phyloP scores from a whole-genome alignment of 1,140 invertebrate genomes.

The Danaus plexippus region DNA sequence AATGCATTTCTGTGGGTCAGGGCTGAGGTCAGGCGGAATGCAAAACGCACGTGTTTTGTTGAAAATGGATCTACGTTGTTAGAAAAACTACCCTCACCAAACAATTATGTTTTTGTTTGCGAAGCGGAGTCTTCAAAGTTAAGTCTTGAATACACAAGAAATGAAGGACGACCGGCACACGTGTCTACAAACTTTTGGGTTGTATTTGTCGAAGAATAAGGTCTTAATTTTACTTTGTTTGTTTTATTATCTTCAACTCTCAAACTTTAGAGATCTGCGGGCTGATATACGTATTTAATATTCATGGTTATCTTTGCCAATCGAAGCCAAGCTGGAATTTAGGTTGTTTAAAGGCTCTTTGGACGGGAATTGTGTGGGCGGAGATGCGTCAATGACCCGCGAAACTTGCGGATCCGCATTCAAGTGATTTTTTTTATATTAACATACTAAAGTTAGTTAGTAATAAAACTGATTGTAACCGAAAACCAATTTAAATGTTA shows the following conservation, averaged over 20 bases:
- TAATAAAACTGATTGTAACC: too few relatives aligned
- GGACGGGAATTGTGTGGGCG: constrained; percentile 54
- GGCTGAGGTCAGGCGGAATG: constrained; percentile 6
- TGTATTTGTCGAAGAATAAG: constrained; percentile 31
- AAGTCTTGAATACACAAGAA: constrained; percentile 39
- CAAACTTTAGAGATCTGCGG: too few relatives aligned
- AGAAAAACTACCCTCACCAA: constrained; percentile 27
- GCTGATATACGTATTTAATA: too few relatives aligned
- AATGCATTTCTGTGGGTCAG: constrained; percentile 13
- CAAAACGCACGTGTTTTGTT: constrained; percentile 19
- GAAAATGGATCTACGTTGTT: constrained; percentile 7
- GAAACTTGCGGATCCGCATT: constrained; percentile 67
- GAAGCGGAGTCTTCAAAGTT: constrained; percentile 45
- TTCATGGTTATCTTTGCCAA: constrained; percentile 14
- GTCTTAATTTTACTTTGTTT: constrained; percentile 24
- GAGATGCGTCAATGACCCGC: constrained; percentile 68
- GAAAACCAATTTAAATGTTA: too few relatives aligned
- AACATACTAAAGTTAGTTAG: too few relatives aligned
- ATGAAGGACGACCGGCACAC: constrained; percentile 39
- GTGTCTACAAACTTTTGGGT: constrained; percentile 52
- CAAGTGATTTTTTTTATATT: constrained; percentile 16
- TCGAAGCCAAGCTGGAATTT: constrained; percentile 25
- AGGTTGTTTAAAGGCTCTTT: constrained; percentile 41
- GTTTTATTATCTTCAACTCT: too few relatives aligned
- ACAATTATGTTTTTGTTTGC: constrained; percentile 35